phyloP scores from a whole-genome alignment of 2,797 vertebrate genomes.

The Atherinosoma microstoma region DNA sequence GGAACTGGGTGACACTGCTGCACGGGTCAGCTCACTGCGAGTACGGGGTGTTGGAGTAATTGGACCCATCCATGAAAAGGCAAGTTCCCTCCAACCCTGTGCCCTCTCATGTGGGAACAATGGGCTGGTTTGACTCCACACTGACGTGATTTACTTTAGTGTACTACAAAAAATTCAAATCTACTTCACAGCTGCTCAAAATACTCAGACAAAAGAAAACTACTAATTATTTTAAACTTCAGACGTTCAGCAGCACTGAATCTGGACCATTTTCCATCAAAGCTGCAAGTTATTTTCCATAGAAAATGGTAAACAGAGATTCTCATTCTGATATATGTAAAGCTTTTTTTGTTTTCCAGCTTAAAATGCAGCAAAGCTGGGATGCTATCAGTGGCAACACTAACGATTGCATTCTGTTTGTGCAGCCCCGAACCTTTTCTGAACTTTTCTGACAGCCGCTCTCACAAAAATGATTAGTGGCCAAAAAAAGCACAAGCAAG shows the following conservation, averaged over 20 bases:
- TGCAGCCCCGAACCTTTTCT: neutral
- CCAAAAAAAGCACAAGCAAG: neutral
- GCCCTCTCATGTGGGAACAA: constrained; percentile 44
- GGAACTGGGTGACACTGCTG: constrained; percentile 67
- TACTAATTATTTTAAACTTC: neutral
- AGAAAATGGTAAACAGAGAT: constrained; percentile 14
- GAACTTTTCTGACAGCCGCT: constrained; percentile 1
- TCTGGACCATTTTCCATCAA: constrained; percentile 6
- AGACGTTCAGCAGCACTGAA: neutral
- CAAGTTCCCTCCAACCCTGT: constrained; percentile 30
- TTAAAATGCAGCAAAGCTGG: constrained; percentile 22
- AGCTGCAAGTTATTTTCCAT: constrained; percentile 19
- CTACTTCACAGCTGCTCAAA: constrained; percentile 15
- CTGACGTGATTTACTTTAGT: constrained; percentile 31
- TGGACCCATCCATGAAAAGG: constrained; percentile 68
- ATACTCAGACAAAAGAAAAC: constrained; percentile 2
- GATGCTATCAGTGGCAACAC: constrained; percentile 40
- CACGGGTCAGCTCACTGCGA: constrained; percentile 65
- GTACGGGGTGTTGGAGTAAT: constrained; percentile 61
- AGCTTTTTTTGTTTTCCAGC: constrained; percentile 4
- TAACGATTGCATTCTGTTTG: constrained; percentile 4
- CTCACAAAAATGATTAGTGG: constrained; percentile 14
- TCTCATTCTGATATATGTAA: neutral
- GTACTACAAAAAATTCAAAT: constrained; percentile 17
- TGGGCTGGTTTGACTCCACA: constrained; percentile 51